These are phyloP conservation scores for Dendrolimus punctatus DNA, from an alignment of 1,140 invertebrate species.

Conservation along the genomic window DNA sequence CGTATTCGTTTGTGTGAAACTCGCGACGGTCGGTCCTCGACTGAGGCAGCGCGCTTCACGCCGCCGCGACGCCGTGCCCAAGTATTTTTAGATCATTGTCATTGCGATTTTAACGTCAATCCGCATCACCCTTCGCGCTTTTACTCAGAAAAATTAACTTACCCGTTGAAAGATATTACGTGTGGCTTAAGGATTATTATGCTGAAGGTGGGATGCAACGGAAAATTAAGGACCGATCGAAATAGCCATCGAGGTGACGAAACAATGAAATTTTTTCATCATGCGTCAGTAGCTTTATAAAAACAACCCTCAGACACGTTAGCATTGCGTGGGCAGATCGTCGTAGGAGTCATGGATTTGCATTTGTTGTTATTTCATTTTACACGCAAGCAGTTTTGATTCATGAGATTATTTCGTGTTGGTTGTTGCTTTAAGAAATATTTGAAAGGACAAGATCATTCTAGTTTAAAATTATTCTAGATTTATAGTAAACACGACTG, in stretches of 20 bases:
- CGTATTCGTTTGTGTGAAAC: constrained; percentile 56
- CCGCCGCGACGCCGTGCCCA: constrained; percentile 35
- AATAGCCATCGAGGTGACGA: constrained; percentile 17
- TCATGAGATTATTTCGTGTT: constrained; percentile 1
- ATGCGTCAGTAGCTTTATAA: constrained; percentile 5
- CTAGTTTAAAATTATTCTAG: too few species aligned
- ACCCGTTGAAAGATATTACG: constrained; percentile 31
- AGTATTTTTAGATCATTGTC: constrained; percentile 69
- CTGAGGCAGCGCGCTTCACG: constrained; percentile 35
- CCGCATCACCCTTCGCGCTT: constrained; percentile 25
- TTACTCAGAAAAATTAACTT: constrained; percentile 43
- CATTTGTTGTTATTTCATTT: background rate
- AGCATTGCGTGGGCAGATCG: constrained; percentile 3
- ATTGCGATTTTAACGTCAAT: constrained; percentile 68
- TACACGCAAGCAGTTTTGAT: constrained; percentile 4
- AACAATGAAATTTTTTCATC: background rate
- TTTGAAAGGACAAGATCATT: too few species aligned
- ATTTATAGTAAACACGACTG: too few species aligned
- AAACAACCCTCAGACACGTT: constrained; percentile 5
- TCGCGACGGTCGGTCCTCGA: constrained; percentile 62
- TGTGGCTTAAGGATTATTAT: constrained; percentile 61
- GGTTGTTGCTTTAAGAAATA: too few species aligned
- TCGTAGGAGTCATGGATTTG: background rate
- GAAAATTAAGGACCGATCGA: constrained; percentile 21
- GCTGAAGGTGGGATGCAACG: constrained; percentile 26